phyloP scores from a whole-genome alignment of 2,888 invertebrate species.

The Diadegma fenestrale region DNA sequence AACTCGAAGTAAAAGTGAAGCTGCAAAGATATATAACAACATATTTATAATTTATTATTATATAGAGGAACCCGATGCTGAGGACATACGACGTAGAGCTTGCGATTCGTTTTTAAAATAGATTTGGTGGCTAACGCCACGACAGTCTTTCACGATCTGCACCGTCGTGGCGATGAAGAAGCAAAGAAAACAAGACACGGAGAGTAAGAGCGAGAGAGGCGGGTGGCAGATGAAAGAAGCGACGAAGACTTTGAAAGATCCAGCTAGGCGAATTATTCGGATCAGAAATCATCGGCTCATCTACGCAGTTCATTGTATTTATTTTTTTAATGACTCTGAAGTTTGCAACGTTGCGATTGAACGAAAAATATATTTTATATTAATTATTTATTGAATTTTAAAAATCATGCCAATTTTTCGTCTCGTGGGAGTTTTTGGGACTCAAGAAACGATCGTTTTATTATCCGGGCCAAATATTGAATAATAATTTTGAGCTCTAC shows the following conservation, averaged over 20 bases:
- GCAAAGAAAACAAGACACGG: slow-evolving; percentile 2
- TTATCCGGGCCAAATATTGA: too few species aligned
- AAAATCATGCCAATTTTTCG: too few species aligned
- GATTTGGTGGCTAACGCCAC: slow-evolving; percentile 72
- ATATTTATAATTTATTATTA: slow-evolving; percentile 5
- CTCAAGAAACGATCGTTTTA: too few species aligned
- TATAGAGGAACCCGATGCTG: slow-evolving; percentile 14
- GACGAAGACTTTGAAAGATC: neutral
- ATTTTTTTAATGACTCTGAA: too few species aligned
- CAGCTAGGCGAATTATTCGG: neutral
- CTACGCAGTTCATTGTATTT: neutral
- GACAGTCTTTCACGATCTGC: slow-evolving; percentile 42
- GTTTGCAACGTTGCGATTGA: too few species aligned
- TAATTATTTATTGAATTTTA: too few species aligned
- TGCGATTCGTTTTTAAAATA: slow-evolving; percentile 72
- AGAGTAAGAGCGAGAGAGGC: neutral
- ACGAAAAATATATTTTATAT: too few species aligned
- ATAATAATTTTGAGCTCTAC: too few species aligned
- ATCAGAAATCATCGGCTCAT: neutral
- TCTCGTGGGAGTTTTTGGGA: too few species aligned
- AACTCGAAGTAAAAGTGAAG: slow-evolving; percentile 1
- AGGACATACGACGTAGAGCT: slow-evolving; percentile 50
- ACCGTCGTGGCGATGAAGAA: slow-evolving; percentile 28
- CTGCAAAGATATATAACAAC: slow-evolving; percentile 38
- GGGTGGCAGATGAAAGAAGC: neutral